Conservation (phyloP, 2,113 vertebrate genomes). For the Heteronetta atricapilla region DNA sequence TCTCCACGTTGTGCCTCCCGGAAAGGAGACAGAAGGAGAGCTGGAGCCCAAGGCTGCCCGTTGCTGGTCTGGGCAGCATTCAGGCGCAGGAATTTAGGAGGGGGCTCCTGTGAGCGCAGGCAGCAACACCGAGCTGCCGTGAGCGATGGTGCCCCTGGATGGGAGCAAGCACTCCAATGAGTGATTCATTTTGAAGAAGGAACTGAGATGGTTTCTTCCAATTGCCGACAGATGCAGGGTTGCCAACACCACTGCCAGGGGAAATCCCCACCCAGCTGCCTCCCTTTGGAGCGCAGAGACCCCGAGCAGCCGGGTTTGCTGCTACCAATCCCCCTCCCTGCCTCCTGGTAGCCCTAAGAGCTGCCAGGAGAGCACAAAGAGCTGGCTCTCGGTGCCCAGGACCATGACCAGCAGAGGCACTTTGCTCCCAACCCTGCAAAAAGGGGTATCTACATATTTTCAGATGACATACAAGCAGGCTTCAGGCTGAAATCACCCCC, state of each 20-base stretch:
- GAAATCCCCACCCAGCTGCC: too few species aligned
- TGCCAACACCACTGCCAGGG: too few species aligned
- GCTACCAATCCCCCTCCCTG: too few species aligned
- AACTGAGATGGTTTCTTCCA: not conserved
- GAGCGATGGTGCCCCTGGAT: rapidly evolving
- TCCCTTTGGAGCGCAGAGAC: too few species aligned
- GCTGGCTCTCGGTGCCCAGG: not conserved
- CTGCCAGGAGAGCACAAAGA: not conserved
- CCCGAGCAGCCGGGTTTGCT: not conserved
- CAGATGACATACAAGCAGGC: not conserved
- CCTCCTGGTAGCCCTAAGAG: not conserved
- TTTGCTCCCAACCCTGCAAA: not conserved
- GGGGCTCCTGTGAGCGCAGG: not conserved
- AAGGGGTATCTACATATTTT: not conserved
- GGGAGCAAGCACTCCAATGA: not conserved
- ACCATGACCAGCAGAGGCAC: not conserved
- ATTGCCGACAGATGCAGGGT: not conserved
- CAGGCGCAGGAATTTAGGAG: rapidly evolving
- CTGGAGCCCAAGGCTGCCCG: not conserved
- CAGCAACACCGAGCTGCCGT: rapidly evolving
- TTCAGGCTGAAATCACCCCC: not conserved
- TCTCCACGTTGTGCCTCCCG: not conserved
- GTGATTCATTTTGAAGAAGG: not conserved
- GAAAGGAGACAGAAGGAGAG: too few species aligned
- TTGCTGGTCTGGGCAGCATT: not conserved